Conservation (phyloP, 2,888 invertebrate genomes). For the Netelia melanura region DNA sequence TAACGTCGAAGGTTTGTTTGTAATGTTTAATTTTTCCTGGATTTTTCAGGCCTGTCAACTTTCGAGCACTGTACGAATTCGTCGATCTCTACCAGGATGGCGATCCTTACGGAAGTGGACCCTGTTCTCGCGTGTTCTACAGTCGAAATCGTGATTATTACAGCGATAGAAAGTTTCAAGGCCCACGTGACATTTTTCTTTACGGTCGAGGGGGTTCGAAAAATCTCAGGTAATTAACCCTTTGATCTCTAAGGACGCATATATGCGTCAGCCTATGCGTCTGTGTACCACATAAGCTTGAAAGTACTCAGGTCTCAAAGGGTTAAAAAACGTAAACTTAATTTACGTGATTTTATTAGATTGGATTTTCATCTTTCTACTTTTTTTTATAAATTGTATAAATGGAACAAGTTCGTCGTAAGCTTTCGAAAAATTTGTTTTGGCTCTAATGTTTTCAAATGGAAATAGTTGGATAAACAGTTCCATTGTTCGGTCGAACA, state of each 20-base stretch:
- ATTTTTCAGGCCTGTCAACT: constrained; percentile 90
- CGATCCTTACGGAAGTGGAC: constrained; percentile 90
- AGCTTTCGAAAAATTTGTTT: neutral
- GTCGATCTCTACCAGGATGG: constrained; percentile 95
- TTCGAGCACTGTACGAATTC: constrained; percentile 95
- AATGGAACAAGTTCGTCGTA: neutral
- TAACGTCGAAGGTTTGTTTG: neutral
- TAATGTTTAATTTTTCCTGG: neutral
- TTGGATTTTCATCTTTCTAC: neutral
- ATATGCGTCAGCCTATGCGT: too few relatives aligned
- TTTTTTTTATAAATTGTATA: constrained; percentile 1
- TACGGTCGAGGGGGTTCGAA: constrained; percentile 94
- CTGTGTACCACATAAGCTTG: too few relatives aligned
- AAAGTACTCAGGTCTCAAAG: too few relatives aligned
- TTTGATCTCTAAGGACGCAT: too few relatives aligned
- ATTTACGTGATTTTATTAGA: constrained; percentile 9
- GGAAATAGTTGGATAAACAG: neutral
- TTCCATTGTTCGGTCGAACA: neutral
- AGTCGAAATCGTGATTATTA: constrained; percentile 88
- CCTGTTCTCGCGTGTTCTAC: constrained; percentile 92
- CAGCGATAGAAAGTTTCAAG: constrained; percentile 91
- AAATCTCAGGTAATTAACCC: constrained; percentile 93
- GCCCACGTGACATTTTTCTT: constrained; percentile 93
- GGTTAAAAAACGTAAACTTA: constrained; percentile 1
- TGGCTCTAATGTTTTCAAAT: neutral